Evolutionary conservation across 2,797 vertebrate genomes (phyloP).

Genomic region (Nasua narica): DNA sequence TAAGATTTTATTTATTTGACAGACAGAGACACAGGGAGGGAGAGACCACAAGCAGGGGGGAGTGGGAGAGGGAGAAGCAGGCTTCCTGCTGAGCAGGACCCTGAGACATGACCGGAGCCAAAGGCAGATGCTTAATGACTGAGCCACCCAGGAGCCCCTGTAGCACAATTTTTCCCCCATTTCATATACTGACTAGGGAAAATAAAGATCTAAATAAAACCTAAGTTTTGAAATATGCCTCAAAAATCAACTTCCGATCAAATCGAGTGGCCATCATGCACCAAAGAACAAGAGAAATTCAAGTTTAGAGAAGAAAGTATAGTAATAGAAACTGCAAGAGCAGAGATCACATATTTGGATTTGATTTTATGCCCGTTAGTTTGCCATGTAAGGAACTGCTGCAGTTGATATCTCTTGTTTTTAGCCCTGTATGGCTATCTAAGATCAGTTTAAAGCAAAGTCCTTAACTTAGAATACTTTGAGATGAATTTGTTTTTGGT

Average conservation of each 20-base stretch:
- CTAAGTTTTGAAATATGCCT: not conserved
- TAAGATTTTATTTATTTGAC: no score
- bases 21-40: no score
- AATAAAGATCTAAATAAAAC: conserved; percentile 1
- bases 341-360: not conserved
- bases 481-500: not conserved
- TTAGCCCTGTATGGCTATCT: not conserved
- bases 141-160: no score
- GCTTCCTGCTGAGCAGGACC: no score
- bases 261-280: not conserved
- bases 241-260: not conserved
- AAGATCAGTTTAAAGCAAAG: not conserved
- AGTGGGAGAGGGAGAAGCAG: no score
- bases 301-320: not conserved
- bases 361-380: not conserved
- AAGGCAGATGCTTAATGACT: no score
- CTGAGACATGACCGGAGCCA: no score
- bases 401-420: not conserved
- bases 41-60: no score
- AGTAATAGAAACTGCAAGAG: not conserved
- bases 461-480: not conserved
- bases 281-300: not conserved
- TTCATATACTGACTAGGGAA: not conserved
- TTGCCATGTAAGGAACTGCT: not conserved
- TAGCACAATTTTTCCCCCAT: not conserved